phyloP scores from a whole-genome alignment of 2,888 invertebrate genomes.

The Zygogramma bicolorata region DNA sequence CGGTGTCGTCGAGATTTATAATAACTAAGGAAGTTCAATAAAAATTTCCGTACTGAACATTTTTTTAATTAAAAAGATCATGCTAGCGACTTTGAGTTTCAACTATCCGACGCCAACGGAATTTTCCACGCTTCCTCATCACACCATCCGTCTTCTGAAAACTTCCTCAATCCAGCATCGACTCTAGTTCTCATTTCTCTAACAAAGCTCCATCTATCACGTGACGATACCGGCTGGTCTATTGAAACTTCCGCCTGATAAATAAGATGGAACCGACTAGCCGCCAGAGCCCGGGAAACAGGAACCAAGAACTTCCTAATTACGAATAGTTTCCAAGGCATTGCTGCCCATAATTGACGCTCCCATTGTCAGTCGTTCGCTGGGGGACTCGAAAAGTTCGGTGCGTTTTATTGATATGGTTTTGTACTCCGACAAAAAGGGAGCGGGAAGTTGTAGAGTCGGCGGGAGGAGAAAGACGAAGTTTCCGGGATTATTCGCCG shows the following conservation, averaged over 20 bases:
- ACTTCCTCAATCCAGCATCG: neutral
- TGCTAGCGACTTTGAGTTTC: no score
- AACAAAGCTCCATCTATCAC: neutral
- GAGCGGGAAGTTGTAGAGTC: neutral
- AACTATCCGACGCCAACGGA: neutral
- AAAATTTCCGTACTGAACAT: no score
- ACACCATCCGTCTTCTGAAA: neutral
- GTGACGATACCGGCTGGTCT: neutral
- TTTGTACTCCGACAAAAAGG: neutral
- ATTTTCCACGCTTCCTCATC: neutral
- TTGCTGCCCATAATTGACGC: neutral
- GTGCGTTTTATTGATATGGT: conserved; percentile 2
- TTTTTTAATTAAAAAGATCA: no score
- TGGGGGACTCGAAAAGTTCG: neutral
- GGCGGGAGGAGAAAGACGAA: neutral
- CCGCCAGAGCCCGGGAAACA: neutral
- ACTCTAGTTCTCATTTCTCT: neutral
- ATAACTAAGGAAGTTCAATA: no score
- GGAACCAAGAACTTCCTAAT: conserved; percentile 12
- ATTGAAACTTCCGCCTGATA: neutral
- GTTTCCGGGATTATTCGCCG: neutral
- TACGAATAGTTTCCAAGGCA: neutral
- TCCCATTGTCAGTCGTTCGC: neutral
- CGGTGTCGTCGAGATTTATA: no score
- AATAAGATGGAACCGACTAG: conserved; percentile 4